Conservation (phyloP, 2,113 vertebrate species). For the Junco hyemalis region DNA sequence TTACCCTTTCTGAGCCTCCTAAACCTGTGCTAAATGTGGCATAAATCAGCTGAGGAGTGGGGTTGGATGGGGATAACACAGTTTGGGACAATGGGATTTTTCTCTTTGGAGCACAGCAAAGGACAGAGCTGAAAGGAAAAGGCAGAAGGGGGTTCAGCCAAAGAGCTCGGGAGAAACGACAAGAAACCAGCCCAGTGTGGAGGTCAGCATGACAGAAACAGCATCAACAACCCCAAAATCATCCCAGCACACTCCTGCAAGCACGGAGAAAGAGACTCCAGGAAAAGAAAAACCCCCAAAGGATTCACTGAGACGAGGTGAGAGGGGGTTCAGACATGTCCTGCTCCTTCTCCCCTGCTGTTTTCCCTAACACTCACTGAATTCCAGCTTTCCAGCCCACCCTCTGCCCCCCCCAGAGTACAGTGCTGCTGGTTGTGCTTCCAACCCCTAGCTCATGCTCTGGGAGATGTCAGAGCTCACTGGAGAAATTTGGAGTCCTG, state of each 20-base stretch:
- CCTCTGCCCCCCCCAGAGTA: neutral
- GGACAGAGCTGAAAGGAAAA: conserved; percentile 49
- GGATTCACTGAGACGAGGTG: conserved; percentile 50
- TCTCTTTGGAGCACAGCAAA: conserved; percentile 52
- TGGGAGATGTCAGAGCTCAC: neutral
- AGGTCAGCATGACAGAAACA: neutral
- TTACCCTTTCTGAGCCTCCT: neutral
- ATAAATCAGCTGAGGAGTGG: neutral
- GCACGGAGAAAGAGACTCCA: neutral
- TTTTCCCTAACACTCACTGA: neutral
- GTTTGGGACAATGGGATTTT: neutral
- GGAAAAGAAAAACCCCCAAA: conserved; percentile 23
- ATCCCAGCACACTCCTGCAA: neutral
- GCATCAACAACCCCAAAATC: neutral
- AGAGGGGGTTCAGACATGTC: neutral
- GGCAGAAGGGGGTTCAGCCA: conserved; percentile 7
- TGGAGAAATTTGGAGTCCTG: neutral
- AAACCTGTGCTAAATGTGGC: neutral
- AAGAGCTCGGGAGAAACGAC: neutral
- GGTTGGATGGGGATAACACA: neutral
- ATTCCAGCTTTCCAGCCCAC: neutral
- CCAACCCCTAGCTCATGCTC: neutral
- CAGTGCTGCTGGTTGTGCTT: neutral
- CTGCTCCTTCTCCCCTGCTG: neutral
- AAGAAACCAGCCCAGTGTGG: neutral